Conservation (phyloP, 2,888 invertebrate species). For the Alitta virens region DNA sequence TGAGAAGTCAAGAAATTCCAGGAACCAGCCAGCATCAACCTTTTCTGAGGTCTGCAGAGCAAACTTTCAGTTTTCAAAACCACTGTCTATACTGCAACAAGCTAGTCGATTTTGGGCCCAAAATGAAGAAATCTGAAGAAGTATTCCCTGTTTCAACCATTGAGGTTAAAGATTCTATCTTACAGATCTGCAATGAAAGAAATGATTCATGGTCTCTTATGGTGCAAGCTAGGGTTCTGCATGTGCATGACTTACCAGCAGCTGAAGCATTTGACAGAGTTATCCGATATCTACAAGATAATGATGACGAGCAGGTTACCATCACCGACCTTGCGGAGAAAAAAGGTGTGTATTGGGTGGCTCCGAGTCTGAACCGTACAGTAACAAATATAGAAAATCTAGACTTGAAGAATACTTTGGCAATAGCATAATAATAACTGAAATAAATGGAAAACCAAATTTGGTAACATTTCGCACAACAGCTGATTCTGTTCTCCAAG, state of each 20-base stretch:
- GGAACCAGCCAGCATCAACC: too few relatives aligned
- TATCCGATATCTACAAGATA: not conserved
- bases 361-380: not conserved
- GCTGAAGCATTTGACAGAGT: not conserved
- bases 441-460: not conserved
- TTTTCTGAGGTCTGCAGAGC: too few relatives aligned
- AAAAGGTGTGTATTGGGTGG: not conserved
- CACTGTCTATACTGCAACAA: too few relatives aligned
- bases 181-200: not conserved
- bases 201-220: conserved; percentile 1
- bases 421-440: not conserved
- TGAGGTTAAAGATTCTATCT: too few relatives aligned
- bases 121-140: too few relatives aligned
- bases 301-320: not conserved
- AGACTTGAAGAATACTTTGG: not conserved
- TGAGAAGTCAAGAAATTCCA: too few relatives aligned
- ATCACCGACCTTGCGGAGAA: not conserved
- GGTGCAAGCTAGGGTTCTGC: not conserved
- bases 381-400: not conserved
- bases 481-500: not conserved
- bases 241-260: too few relatives aligned
- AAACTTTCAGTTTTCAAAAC: too few relatives aligned
- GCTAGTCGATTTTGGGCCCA: too few relatives aligned
- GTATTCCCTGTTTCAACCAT: too few relatives aligned
- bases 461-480: not conserved